Evolutionary conservation across 2,888 invertebrate species (phyloP).

Genomic region (Amphipoea lucens): DNA sequence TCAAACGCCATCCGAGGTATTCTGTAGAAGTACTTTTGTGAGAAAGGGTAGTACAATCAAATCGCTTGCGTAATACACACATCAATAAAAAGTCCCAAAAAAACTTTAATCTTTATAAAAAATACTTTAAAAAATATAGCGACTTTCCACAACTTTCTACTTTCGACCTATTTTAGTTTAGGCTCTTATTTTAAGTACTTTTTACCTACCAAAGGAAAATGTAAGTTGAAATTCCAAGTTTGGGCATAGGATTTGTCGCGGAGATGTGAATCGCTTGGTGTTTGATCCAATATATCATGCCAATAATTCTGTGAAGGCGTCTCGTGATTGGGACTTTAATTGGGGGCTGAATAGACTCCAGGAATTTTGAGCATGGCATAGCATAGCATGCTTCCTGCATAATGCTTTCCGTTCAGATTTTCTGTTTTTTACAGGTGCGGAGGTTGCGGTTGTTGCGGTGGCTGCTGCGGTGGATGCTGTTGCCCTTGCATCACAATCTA

Average conservation of each 20-base stretch:
- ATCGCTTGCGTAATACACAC: conserved; percentile 73
- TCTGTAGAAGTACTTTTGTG: conserved; percentile 67
- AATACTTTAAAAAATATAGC: conserved; percentile 52
- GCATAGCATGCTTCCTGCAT: neutral
- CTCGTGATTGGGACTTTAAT: no score
- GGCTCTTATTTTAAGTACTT: neutral
- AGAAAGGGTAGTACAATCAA: conserved; percentile 76
- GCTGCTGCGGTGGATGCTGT: conserved; percentile 71
- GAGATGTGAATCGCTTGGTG: no score
- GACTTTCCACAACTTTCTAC: conserved; percentile 41
- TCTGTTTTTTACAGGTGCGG: conserved; percentile 77
- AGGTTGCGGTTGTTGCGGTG: conserved; percentile 74
- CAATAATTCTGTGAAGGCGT: no score
- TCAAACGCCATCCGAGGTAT: conserved; percentile 71
- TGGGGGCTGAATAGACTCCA: no score
- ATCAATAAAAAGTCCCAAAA: conserved; percentile 73
- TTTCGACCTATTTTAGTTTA: neutral
- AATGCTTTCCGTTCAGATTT: neutral
- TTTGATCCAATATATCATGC: no score
- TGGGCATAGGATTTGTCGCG: no score
- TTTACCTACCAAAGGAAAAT: conserved; percentile 7
- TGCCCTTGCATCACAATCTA: conserved; percentile 85
- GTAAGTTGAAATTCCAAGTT: neutral
- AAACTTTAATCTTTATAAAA: conserved; percentile 56
- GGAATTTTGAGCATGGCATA: neutral